Conservation (phyloP, 2,797 vertebrate species). For the Cynopterus sphinx region DNA sequence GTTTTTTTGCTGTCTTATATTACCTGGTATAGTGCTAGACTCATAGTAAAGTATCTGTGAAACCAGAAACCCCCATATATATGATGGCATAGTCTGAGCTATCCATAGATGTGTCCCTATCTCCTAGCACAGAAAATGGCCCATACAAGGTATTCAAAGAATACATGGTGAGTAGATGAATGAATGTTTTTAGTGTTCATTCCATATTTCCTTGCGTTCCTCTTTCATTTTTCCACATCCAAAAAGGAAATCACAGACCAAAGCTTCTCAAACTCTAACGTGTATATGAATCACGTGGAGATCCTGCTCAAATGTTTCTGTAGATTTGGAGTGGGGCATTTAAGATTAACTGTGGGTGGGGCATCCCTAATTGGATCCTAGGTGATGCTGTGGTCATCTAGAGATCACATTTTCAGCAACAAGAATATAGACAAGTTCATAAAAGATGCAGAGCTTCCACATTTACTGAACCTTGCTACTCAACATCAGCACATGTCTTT, state of each 20-base stretch:
- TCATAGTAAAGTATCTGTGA: background rate
- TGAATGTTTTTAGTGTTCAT: background rate
- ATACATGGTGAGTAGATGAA: background rate
- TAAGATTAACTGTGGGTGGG: background rate
- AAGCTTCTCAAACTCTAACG: background rate
- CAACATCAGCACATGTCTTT: background rate
- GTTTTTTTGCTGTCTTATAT: background rate
- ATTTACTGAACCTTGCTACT: background rate
- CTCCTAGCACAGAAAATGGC: background rate
- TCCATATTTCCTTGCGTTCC: background rate
- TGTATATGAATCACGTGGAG: background rate
- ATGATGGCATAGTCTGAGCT: background rate
- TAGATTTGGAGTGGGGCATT: background rate
- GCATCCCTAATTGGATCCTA: background rate
- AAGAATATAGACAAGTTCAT: background rate
- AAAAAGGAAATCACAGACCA: background rate
- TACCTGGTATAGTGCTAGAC: background rate
- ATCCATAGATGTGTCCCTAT: background rate
- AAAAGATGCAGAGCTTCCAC: background rate
- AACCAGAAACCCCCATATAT: background rate
- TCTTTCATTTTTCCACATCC: background rate
- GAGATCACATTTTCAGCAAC: background rate
- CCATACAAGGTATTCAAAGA: background rate
- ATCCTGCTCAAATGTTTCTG: background rate
- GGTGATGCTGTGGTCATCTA: background rate